Base-by-base conservation (phyloP, 1,140 invertebrate species). In the Drosophila nigromelanica region DNA sequence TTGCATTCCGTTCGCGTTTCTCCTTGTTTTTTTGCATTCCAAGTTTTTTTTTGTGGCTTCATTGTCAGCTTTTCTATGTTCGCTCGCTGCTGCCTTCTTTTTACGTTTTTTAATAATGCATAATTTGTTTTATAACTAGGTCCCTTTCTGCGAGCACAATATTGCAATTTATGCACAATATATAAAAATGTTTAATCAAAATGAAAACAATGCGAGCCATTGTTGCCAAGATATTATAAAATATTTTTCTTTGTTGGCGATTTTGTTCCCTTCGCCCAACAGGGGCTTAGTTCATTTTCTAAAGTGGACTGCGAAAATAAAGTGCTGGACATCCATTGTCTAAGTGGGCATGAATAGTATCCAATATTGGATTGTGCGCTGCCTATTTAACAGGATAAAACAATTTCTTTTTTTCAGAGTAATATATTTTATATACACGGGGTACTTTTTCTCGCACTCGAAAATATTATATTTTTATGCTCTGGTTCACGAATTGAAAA, bases 41-140 rank as follows among this genome's bases (percentile, higher is more conserved):
- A 85, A 85, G 70, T 80, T 85, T 74, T 85, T 85, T 74, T 77
- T 78, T 87, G 83, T 76, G 78, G 82, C 78, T 87, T 87, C 83
- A 87, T 87, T 87, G 82, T 87, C 82, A 87, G 82, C 73, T 73
- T 64, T 60, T 70, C 77, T 68, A 60, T 66, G 50, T 68, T 62
- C 40, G 12, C 4, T 18, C 47, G 42, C 67, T 51, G 61, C 56
- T 21, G 27, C 35, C 30, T 30, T 47, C 21, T 48, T 76, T 62
- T 85, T 85, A 48, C 72, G 54, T 82, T 86, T 89, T 89, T 87
- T 87, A 89, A 87, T 87, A 87, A 89, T 89, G 83, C 83, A 87
- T 87, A 87, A 85, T 85, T 80, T 80, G 81, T 85, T 86, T 86
- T 86, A 81, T 81, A 85, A 86, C 74, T 85, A 86, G 78, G 73